phyloP scores from a whole-genome alignment of 2,113 vertebrate genomes.

The Limnothrissa miodon region DNA sequence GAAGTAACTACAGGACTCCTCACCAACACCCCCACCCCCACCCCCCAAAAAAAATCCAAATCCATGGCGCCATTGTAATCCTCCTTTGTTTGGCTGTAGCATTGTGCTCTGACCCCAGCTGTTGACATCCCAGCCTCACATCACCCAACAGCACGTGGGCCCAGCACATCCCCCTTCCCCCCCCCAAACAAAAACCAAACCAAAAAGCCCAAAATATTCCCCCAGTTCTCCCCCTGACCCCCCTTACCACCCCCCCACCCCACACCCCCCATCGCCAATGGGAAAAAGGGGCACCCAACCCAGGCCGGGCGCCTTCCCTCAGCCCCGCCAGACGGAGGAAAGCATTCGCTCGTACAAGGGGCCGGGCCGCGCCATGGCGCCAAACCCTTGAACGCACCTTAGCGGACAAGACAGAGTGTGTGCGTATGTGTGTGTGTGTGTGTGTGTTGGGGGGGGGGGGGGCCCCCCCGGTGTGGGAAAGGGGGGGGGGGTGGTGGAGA shows the following conservation, averaged over 20 bases:
- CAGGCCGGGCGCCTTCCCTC: not conserved
- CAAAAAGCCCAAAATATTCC: too few species aligned
- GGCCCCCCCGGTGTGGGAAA: too few species aligned
- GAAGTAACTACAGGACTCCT: not conserved
- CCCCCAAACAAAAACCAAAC: slow-evolving; percentile 27
- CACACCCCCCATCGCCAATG: not conserved
- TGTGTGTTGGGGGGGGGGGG: too few species aligned
- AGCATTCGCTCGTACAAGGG: not conserved
- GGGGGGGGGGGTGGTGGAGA: too few species aligned
- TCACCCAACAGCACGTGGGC: slow-evolving; percentile 23
- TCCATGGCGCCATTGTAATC: slow-evolving; percentile 58
- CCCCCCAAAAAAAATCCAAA: slow-evolving; percentile 33
- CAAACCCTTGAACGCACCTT: slow-evolving; percentile 30
- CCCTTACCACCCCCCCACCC: too few species aligned
- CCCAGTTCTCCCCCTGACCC: too few species aligned
- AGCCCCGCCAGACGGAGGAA: not conserved
- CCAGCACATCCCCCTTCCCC: slow-evolving; percentile 28
- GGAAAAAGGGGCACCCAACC: not conserved
- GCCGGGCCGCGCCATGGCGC: not conserved
- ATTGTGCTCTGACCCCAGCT: slow-evolving; percentile 43
- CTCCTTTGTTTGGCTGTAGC: slow-evolving; percentile 53
- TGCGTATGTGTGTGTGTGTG: too few species aligned
- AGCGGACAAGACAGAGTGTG: slow-evolving; percentile 36
- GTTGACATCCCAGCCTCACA: slow-evolving; percentile 44
- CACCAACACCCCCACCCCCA: too few species aligned